Base-by-base conservation (phyloP, 1,140 invertebrate genomes). In the Aphaenogaster rudis region DNA sequence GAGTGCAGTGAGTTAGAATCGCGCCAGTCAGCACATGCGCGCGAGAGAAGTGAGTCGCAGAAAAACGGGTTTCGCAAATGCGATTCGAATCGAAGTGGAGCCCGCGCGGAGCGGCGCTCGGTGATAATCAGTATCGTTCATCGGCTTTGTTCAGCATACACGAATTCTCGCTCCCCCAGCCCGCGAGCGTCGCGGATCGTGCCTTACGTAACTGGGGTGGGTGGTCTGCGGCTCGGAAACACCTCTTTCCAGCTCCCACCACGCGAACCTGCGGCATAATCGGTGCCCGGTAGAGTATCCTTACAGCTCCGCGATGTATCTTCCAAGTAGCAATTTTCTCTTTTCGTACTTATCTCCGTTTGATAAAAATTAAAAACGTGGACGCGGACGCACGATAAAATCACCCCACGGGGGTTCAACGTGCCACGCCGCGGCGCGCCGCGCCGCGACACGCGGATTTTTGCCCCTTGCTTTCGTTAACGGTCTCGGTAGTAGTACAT, bases 1-100 rank as follows among this genome's bases (percentile, higher is more conserved):
- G 82, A 82, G 78, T 76, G 88, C 82, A 90, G 66, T 69, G 66
- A 69, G 87, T 89, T 66, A 64, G 81, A 90, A 90, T 88, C 86
- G 87, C 86, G 82, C 69, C 88, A 86, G 72, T 88, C 74, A 85
- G 88, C 91, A 90, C 88, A 88, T 81, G 88, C 82, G 88, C 91
- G 87, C 88, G 72, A 36, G 76, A 82, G 86, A 85, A 67, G 72
- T 72, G 86, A 86, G 71, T 33, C 76, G 86, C 87, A 89, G 50
- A 57, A 72, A 77, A 93, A 93, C 92, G 88, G 89, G 92, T 93
- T 93, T 91, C 74, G 76, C 88, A 91, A 92, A 92, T 89, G 92
- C 93, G 92, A 94, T 92, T 91, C 71, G 71, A 88, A 93, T 93
- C 92, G 64, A 61, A 33, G 59, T 76, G 50, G 48, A 63, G 71